A percentile compares a stretch with the other conserved stretches of the same genome.
These are phyloP conservation scores for Eurytoma adleriae DNA, from an alignment of 2,888 invertebrate genomes.

Conservation along the genomic window DNA sequence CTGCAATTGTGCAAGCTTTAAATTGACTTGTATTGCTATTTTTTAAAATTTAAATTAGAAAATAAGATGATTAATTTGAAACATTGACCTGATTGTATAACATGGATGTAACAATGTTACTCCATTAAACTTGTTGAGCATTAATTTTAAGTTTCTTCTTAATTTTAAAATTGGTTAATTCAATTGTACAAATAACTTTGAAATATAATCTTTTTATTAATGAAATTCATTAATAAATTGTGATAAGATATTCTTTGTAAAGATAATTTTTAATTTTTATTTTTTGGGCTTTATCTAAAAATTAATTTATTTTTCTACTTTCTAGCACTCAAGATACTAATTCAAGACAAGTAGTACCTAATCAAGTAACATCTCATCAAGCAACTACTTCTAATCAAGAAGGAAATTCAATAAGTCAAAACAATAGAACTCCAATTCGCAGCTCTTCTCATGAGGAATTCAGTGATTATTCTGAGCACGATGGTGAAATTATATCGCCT, in stretches of 20 bases:
- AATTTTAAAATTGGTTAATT: conserved; percentile 16
- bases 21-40: conserved; percentile 16
- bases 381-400: conserved; percentile 60
- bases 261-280: not conserved
- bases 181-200: conserved; percentile 1
- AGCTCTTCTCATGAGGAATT: conserved; percentile 76
- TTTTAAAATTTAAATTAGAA: conserved; percentile 46
- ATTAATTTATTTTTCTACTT: conserved; percentile 2
- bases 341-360: conserved; percentile 56
- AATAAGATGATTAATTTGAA: conserved; percentile 43
- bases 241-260: not conserved
- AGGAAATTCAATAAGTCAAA: conserved; percentile 65
- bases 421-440: conserved; percentile 68
- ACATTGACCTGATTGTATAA: conserved; percentile 42
- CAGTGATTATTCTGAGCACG: conserved; percentile 85
- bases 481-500: conserved; percentile 84
- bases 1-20: conserved; percentile 11
- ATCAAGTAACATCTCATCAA: conserved; percentile 59
- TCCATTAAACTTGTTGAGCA: conserved; percentile 32
- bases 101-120: conserved; percentile 14
- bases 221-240: not conserved
- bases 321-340: conserved; percentile 31
- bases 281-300: not conserved
- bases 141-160: conserved; percentile 10
- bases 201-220: not conserved